A percentile compares a stretch with the other conserved stretches of the same genome.
These are phyloP conservation scores for Panagrolaimus sp. DNA, from an alignment of 1,140 invertebrate species.

Conservation along the genomic window DNA sequence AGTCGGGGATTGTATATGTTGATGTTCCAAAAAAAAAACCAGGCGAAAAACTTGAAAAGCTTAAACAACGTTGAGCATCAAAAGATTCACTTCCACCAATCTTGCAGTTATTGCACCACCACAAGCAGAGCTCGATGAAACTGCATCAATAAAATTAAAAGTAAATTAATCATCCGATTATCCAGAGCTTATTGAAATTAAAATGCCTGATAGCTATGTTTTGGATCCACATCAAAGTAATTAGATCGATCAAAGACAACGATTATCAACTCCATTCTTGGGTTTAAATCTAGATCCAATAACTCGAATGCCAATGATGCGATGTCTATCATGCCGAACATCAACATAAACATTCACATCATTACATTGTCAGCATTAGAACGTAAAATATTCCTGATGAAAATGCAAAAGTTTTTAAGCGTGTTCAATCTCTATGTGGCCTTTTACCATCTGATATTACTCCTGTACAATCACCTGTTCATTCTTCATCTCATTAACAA, in stretches of 20 bases:
- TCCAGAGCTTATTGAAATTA: background rate
- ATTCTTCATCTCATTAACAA: too few relatives aligned
- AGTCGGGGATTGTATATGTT: too few relatives aligned
- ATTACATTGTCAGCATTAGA: background rate
- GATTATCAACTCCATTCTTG: constrained; percentile 4
- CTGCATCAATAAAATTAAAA: background rate
- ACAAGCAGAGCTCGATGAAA: background rate
- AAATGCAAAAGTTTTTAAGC: constrained; percentile 11
- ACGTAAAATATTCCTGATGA: background rate
- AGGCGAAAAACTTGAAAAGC: background rate
- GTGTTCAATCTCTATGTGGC: constrained; percentile 20
- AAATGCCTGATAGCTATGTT: background rate
- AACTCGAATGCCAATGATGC: constrained; percentile 18
- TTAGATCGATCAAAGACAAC: constrained; percentile 13
- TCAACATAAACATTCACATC: background rate
- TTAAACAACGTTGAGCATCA: constrained; percentile 8
- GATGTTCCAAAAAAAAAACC: too few relatives aligned
- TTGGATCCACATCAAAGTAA: background rate
- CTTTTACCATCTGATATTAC: constrained; percentile 22
- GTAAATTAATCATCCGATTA: background rate
- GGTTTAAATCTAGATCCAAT: background rate
- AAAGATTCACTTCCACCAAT: background rate
- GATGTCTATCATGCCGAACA: constrained; percentile 13
- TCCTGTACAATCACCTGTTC: background rate
- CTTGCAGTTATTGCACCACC: background rate